Percentiles rank a stretch among this genome's conserved stretches.
These are phyloP conservation scores for Apeira syringaria DNA, from an alignment of 2,888 invertebrate species.

Conservation along the genomic window DNA sequence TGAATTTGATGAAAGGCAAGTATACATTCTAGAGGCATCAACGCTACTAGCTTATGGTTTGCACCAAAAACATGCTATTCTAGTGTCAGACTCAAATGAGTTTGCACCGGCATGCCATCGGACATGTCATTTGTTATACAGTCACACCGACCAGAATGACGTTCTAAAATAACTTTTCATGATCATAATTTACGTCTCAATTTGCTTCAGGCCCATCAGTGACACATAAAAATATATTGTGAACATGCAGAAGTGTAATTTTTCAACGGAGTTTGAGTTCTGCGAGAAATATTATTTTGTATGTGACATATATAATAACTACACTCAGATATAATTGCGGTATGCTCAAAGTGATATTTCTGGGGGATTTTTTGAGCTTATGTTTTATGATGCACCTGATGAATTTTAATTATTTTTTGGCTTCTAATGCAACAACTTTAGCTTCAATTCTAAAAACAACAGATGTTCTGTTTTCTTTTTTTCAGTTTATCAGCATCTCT, in stretches of 20 bases:
- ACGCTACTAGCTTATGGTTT: slow-evolving; percentile 16
- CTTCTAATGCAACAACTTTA: no score
- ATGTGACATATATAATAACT: slow-evolving; percentile 23
- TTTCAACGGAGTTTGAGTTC: slow-evolving; percentile 43
- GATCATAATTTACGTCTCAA: slow-evolving; percentile 52
- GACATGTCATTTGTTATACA: slow-evolving; percentile 58
- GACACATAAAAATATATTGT: slow-evolving; percentile 40
- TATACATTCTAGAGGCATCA: no score
- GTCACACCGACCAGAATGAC: slow-evolving; percentile 38
- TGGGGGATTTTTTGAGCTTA: no score
- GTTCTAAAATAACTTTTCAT: slow-evolving; percentile 49
- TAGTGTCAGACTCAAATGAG: slow-evolving; percentile 20
- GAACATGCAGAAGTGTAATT: slow-evolving; percentile 43
- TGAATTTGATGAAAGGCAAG: no score
- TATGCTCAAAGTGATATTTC: no score
- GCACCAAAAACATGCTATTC: slow-evolving; percentile 21
- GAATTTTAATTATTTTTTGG: no score
- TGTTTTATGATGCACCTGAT: no score
- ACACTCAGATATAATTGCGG: no score
- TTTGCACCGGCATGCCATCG: slow-evolving; percentile 23
- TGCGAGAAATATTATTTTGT: slow-evolving; percentile 33
- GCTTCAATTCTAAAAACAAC: no score
- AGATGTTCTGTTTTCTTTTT: no score
- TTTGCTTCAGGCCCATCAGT: slow-evolving; percentile 41
- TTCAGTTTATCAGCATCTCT: slow-evolving; percentile 18